phyloP scores from a whole-genome alignment of 2,797 vertebrate species.

The Hypotaenidia okinawae region DNA sequence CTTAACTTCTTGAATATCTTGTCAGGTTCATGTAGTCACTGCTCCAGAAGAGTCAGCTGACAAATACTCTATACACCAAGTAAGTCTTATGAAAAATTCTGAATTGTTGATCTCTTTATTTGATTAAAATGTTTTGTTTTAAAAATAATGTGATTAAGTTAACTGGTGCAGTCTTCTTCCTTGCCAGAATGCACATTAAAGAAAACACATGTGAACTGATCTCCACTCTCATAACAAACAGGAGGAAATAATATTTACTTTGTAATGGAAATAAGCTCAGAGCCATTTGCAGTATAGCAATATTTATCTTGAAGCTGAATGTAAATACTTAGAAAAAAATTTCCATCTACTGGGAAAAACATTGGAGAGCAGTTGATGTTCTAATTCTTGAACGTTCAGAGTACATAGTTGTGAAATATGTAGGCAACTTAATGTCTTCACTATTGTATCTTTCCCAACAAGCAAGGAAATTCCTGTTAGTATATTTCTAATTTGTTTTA shows the following conservation, averaged over 20 bases:
- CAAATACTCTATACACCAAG: conserved; percentile 75
- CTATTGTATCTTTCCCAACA: background rate
- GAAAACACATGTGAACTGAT: background rate
- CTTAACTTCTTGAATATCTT: conserved; percentile 18
- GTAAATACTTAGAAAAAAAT: background rate
- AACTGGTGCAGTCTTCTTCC: background rate
- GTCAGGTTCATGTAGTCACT: conserved; percentile 78
- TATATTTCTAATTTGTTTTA: background rate
- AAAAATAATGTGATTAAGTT: background rate
- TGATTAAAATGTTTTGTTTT: background rate
- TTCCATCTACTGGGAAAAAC: background rate
- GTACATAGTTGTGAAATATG: background rate
- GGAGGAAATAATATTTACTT: background rate
- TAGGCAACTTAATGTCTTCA: background rate
- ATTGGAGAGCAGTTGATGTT: background rate
- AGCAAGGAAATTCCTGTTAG: background rate
- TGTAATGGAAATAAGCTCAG: background rate
- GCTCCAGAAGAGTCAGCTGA: conserved; percentile 70
- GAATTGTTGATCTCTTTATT: background rate
- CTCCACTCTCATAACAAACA: background rate
- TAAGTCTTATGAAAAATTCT: conserved; percentile 60
- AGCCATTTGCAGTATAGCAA: background rate
- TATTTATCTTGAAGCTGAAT: background rate
- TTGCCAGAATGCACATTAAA: background rate
- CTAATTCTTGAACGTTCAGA: background rate